A percentile compares a stretch with the other conserved stretches of the same genome.
Evolutionary conservation across 2,113 vertebrate species (phyloP).

Genomic region (Psammodynastes pulverulentus): DNA sequence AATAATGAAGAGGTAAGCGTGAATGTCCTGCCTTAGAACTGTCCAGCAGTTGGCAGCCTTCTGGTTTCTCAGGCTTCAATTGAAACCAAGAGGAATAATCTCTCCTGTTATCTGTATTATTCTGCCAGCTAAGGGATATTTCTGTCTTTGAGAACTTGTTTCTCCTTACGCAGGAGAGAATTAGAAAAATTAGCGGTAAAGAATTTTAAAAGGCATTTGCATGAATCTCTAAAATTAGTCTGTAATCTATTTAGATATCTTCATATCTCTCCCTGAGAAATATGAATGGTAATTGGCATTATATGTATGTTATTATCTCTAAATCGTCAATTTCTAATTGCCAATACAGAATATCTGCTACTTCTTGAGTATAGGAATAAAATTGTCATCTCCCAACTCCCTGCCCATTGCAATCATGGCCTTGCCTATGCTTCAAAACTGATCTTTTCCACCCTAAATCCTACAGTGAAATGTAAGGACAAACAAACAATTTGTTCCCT

Average conservation of each 20-base stretch:
- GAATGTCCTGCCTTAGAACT: not conserved
- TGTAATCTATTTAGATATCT: not conserved
- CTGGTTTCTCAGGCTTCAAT: not conserved
- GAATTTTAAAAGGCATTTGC: not conserved
- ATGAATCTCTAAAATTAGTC: not conserved
- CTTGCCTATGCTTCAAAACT: not conserved
- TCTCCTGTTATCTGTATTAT: not conserved
- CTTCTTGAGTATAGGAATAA: not conserved
- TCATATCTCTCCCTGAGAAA: not conserved
- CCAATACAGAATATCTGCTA: not conserved
- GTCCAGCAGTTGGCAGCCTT: not conserved
- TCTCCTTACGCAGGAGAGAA: not conserved
- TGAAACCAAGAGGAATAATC: not conserved
- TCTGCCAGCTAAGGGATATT: not conserved
- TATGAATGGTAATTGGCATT: not conserved
- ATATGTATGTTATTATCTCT: not conserved
- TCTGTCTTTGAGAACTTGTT: not conserved
- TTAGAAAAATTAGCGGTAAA: not conserved
- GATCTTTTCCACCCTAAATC: not conserved
- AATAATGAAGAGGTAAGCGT: not conserved
- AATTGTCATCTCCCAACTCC: not conserved
- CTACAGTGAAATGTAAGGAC: not conserved
- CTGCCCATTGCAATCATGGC: not conserved
- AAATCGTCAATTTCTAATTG: not conserved
- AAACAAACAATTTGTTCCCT: not conserved